Base-by-base conservation (phyloP, 2,888 invertebrate species). In the Xanthia icteritia region DNA sequence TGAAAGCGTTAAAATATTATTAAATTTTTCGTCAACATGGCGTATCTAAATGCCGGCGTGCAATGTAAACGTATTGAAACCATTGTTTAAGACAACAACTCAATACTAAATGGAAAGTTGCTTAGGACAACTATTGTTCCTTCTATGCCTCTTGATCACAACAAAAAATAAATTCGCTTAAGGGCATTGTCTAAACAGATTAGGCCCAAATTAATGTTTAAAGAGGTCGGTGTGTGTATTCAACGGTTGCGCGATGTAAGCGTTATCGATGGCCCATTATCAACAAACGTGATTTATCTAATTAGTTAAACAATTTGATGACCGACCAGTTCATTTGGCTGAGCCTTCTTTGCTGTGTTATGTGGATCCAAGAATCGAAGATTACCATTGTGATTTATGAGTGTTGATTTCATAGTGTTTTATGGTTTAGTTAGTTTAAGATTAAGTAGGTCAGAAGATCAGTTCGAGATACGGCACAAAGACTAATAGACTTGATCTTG, bases 181-280 rank as follows among this genome's bases (percentile, higher is more conserved):
- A 80, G 74, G 82, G 80, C 73, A 88, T 86, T 86, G 88, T 84
- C 83, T 82, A 85, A 89, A 78, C 85, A 83, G 81, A 85, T 89
- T 86, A 89, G 76, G 84, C 73, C 67, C 61, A 89, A 89, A 85
- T 85, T 31, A 88, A 86, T 91, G 89, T 90, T 91, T 90, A 83
- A 87, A 87, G 80, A 90, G 91, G 90, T 85, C 89, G 77, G 76
- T 84, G 85, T 85, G 70, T 83, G 78, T 80, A 85, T 83, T 86
- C 79, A 83, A 82, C 83, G 83, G 88, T 86, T 86, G 79, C 84
- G 88, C 88, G 83, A 79, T 82, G 90, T 88, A 86, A 88, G 91
- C 89, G 86, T 87, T 89, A 90, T 90, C 87, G 69, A 70, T 72
- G 72, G 79, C 73, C 73, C 75, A 83, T 82, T 80, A 84, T 86